phyloP scores from a whole-genome alignment of 2,888 invertebrate genomes.

The Cynaeus angustus region DNA sequence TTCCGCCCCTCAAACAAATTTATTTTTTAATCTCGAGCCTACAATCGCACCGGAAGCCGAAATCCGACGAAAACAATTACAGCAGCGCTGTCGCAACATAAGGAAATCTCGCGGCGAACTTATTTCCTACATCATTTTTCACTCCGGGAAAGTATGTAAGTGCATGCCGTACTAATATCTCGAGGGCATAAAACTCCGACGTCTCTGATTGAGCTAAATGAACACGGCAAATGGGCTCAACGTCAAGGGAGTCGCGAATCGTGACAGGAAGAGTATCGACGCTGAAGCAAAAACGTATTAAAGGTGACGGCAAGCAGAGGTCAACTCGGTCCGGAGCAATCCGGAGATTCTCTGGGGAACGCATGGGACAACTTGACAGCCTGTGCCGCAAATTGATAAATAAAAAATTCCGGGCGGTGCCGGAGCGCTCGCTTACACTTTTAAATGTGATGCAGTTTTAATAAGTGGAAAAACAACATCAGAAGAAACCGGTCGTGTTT shows the following conservation, averaged over 20 bases:
- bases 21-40: constrained; percentile 40
- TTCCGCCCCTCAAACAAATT: constrained; percentile 33
- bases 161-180: constrained; percentile 69
- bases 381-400: constrained; percentile 42
- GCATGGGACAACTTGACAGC: constrained; percentile 48
- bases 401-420: constrained; percentile 30
- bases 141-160: constrained; percentile 64
- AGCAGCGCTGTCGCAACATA: constrained; percentile 12
- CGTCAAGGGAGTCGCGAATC: constrained; percentile 59
- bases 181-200: constrained; percentile 67
- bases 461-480: constrained; percentile 32
- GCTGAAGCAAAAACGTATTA: constrained; percentile 61
- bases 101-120: constrained; percentile 43
- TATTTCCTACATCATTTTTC: constrained; percentile 69
- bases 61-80: constrained; percentile 34
- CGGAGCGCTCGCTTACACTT: constrained; percentile 17
- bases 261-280: constrained; percentile 41
- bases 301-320: constrained; percentile 66
- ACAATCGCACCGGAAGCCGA: constrained; percentile 11
- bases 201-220: constrained; percentile 70
- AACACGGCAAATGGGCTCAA: constrained; percentile 68
- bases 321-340: constrained; percentile 64
- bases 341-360: constrained; percentile 54
- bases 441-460: constrained; percentile 36
- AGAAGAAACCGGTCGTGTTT: constrained; percentile 12